phyloP scores from a whole-genome alignment of 2,888 invertebrate species.

The Cephus sareptanus region DNA sequence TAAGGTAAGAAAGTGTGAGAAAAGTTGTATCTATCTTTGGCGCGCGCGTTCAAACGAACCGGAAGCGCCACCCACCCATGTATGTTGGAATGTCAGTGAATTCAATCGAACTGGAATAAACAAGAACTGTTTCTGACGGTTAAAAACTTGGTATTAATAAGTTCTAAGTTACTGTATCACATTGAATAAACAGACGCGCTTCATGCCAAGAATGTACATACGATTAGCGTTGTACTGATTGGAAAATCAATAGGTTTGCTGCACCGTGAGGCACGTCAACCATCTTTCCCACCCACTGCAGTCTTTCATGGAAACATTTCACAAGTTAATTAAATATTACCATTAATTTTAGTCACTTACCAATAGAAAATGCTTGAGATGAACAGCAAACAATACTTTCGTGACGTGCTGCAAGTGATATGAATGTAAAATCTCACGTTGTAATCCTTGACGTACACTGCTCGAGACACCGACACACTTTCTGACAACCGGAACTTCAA shows the following conservation, averaged over 20 bases:
- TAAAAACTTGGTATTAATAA: not conserved
- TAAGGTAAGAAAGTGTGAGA: not conserved
- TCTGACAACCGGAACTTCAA: constrained; percentile 22
- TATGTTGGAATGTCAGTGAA: not conserved
- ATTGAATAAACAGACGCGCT: not conserved
- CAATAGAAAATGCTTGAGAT: not conserved
- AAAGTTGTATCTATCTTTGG: not conserved
- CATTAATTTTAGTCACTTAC: not conserved
- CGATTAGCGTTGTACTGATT: not conserved
- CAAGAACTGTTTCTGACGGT: not conserved
- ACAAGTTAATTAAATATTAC: not conserved
- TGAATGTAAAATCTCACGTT: not conserved
- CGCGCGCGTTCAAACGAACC: constrained; percentile 4
- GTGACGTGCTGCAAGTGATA: not conserved
- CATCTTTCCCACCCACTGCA: constrained; percentile 36
- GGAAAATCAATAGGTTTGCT: constrained; percentile 37
- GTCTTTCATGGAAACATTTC: not conserved
- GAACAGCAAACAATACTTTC: not conserved
- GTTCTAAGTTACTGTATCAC: not conserved
- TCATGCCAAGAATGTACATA: not conserved
- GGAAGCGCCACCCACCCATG: constrained; percentile 5
- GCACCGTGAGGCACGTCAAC: constrained; percentile 34
- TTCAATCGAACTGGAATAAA: not conserved
- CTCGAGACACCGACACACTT: constrained; percentile 12
- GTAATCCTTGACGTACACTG: constrained; percentile 2